Evolutionary conservation across 1,140 invertebrate genomes (phyloP), one percentile per base, ranked within the genome.

Genomic region (Hyposmocoma kahamanoa): DNA sequence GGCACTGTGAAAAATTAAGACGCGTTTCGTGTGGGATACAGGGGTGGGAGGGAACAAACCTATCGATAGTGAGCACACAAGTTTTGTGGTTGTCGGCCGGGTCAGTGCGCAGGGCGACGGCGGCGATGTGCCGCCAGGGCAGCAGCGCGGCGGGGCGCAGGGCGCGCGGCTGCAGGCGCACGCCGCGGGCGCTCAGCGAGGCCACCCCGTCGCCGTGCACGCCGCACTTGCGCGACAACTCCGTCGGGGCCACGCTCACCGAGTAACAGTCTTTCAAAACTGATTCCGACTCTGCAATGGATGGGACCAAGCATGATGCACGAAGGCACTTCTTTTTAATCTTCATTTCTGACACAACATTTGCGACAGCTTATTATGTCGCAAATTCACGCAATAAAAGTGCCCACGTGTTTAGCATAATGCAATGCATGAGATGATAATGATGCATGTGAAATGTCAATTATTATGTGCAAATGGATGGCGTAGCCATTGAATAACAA

Each of bases 201-300:
- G 77, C 50, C 5, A 58, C 50, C 42, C 72, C 68, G 55, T 75
- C 67, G 13, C 58, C 54, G 15, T 53, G 43, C 18, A 84, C 55
- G 1, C 63, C 60, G 47, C 72, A 74, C 47, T 72, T 78, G 51
- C 54, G 62, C 17, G 78, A 75, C 41, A 81, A 56, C 34, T 72
- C 72, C 1, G 72, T 82, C 10, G 57, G 26, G 5, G 75, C 20
- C 36, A 84, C 58, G 19, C 62, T 75, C 43, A 82, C 78, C 15
- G 72, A 72, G 58, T 66, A 84, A 32, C 69, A 74, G 50, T 82
- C 78, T 65, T 76, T 79, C 49, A 75, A 58, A 47, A 71, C 63
- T 46, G 59, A 64, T 53, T 84, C 71, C 18, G 70, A 65, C 63
- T 67, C 80, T 84, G 76, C 39, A 84, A 76, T 17, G 32, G 26